phyloP scores from a whole-genome alignment of 2,113 vertebrate genomes.

The Phalacrocorax aristotelis region DNA sequence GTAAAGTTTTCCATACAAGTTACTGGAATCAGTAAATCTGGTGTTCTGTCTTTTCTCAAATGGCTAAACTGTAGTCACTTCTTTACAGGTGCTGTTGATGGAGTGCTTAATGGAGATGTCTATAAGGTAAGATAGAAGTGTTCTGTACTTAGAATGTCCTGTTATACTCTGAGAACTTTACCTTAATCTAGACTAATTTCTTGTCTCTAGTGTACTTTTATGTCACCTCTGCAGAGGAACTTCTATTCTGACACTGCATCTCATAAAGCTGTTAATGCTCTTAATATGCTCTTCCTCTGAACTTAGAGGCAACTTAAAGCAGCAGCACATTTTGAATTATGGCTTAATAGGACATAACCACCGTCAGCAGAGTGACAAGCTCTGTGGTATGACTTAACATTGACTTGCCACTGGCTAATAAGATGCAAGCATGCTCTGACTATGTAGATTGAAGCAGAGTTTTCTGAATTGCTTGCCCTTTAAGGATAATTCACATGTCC shows the following conservation, averaged over 20 bases:
- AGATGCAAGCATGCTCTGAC: not conserved
- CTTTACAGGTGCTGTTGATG: constrained; percentile 80
- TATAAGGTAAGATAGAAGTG: constrained; percentile 74
- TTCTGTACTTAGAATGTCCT: not conserved
- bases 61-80: constrained; percentile 42
- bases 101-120: constrained; percentile 84
- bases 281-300: not conserved
- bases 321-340: not conserved
- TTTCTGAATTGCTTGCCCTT: not conserved
- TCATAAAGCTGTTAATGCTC: not conserved
- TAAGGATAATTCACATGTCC: not conserved
- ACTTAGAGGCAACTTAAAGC: not conserved
- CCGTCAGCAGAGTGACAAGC: not conserved
- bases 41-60: not conserved
- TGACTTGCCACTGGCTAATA: not conserved
- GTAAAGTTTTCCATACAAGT: not conserved
- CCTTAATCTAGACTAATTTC: not conserved
- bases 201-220: not conserved
- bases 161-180: not conserved
- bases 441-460: not conserved
- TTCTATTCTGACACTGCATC: not conserved
- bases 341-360: not conserved
- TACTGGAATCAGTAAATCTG: not conserved
- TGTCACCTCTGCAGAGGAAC: not conserved
- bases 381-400: not conserved